Evolutionary conservation across 1,140 invertebrate species (phyloP).

Genomic region (Campoletis sonorensis): DNA sequence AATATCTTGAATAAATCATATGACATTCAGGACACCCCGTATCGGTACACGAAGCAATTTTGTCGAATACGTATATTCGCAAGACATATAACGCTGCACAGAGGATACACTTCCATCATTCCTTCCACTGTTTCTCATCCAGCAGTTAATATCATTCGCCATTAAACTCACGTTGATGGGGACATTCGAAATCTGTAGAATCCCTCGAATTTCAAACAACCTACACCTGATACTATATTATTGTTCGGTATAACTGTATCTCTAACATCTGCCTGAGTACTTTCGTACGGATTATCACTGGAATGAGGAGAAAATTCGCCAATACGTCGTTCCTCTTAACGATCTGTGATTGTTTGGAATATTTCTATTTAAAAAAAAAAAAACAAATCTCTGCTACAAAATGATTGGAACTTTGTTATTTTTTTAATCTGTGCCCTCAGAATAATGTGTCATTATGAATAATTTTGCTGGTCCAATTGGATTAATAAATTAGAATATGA

Average conservation of each 20-base stretch:
- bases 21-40: no score
- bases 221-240: constrained; percentile 33
- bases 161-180: constrained; percentile 42
- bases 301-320: constrained; percentile 10
- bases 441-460: no score
- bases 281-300: not conserved
- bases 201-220: not conserved
- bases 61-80: not conserved
- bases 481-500: no score
- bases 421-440: no score
- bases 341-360: no score
- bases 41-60: not conserved
- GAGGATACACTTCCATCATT: constrained; percentile 30
- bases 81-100: not conserved
- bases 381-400: no score
- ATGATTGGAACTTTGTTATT: no score
- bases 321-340: not conserved
- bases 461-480: no score
- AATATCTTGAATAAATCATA: no score
- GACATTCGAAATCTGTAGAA: constrained; percentile 14
- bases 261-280: not conserved
- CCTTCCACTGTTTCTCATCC: constrained; percentile 21
- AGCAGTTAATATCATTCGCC: constrained; percentile 34
- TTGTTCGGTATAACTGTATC: not conserved
- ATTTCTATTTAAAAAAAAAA: no score